Evolutionary conservation across 2,797 vertebrate genomes (phyloP).

Genomic region (Trachops cirrhosus): DNA sequence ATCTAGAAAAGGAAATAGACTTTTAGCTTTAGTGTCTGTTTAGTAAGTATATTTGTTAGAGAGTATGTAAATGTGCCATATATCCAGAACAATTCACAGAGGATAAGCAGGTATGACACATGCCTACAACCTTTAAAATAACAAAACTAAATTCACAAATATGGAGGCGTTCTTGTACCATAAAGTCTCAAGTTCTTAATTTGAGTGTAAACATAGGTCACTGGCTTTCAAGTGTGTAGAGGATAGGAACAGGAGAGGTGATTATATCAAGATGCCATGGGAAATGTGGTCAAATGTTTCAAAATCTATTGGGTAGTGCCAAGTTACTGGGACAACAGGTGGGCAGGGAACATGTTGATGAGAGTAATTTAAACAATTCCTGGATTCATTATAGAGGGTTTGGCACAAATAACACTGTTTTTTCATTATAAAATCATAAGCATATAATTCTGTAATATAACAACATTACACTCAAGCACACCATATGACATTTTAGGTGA

Average conservation of each 20-base stretch:
- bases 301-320: background rate
- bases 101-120: background rate
- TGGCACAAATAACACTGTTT: too few species aligned
- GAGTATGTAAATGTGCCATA: background rate
- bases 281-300: background rate
- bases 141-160: slow-evolving; percentile 3
- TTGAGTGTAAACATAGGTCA: background rate
- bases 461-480: too few species aligned
- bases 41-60: background rate
- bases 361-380: background rate
- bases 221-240: background rate
- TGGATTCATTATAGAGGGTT: background rate
- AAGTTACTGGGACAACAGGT: background rate
- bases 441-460: too few species aligned
- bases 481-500: too few species aligned
- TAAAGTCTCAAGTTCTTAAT: background rate
- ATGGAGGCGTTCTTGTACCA: background rate
- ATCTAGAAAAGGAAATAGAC: too few species aligned
- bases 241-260: background rate
- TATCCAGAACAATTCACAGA: background rate
- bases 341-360: background rate
- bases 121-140: background rate
- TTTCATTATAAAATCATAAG: too few species aligned
- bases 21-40: too few species aligned
- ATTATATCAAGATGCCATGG: background rate